Percentiles rank a stretch among this genome's conserved stretches.
phyloP scores from a whole-genome alignment of 2,888 invertebrate species.

The Xestia sexstrigata region DNA sequence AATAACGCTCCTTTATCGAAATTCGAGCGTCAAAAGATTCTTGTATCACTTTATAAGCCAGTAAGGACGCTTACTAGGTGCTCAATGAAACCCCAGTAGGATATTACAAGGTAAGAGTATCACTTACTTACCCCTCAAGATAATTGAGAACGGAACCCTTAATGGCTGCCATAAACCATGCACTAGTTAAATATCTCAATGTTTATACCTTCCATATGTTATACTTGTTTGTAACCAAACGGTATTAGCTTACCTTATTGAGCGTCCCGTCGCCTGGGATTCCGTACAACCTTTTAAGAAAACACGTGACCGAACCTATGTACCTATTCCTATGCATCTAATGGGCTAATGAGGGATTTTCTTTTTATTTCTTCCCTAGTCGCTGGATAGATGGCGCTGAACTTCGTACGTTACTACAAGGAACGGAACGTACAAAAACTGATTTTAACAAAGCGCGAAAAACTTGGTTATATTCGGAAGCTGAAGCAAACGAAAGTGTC shows the following conservation, averaged over 20 bases:
- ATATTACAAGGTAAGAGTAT: slow-evolving; percentile 22
- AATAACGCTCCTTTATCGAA: background rate
- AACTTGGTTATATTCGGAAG: too few species aligned
- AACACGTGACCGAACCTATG: slow-evolving; percentile 49
- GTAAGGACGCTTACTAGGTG: background rate
- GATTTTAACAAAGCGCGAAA: too few species aligned
- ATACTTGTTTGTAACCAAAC: slow-evolving; percentile 43
- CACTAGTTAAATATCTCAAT: slow-evolving; percentile 33
- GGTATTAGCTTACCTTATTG: slow-evolving; percentile 41
- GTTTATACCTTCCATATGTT: slow-evolving; percentile 33
- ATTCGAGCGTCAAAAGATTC: background rate
- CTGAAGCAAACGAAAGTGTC: too few species aligned
- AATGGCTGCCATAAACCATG: slow-evolving; percentile 21
- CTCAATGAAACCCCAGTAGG: slow-evolving; percentile 6
- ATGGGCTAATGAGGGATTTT: too few species aligned
- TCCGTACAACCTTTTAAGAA: slow-evolving; percentile 42
- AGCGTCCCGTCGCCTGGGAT: slow-evolving; percentile 29
- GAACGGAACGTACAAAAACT: too few species aligned
- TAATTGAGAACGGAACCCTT: slow-evolving; percentile 31
- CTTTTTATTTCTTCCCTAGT: too few species aligned
- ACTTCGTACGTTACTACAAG: too few species aligned
- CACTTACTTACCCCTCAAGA: slow-evolving; percentile 14
- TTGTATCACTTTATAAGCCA: background rate
- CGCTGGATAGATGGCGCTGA: too few species aligned
- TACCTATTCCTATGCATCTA: slow-evolving; percentile 25